These are phyloP conservation scores for Brachystomella parvula DNA, from an alignment of 1,140 invertebrate species.

Conservation along the genomic window DNA sequence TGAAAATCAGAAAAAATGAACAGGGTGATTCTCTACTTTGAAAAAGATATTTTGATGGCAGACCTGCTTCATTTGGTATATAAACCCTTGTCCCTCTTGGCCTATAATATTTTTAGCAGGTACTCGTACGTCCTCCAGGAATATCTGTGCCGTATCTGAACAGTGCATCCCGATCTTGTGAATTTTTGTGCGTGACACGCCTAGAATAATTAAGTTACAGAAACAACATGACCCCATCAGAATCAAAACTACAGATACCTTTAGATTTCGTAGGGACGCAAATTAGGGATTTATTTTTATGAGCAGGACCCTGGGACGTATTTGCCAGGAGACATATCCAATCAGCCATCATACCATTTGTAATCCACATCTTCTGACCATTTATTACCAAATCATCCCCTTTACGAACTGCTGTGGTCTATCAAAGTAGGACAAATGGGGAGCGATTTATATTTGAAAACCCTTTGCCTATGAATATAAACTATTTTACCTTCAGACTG, in stretches of 20 bases:
- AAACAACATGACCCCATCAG: too few species aligned
- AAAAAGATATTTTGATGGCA: slow-evolving; percentile 49
- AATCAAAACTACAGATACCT: too few species aligned
- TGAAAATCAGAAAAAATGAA: slow-evolving; percentile 19
- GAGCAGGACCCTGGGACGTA: slow-evolving; percentile 42
- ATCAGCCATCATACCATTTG: slow-evolving; percentile 52
- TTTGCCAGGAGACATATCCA: slow-evolving; percentile 54
- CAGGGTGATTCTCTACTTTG: neutral
- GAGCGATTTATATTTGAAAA: slow-evolving; percentile 10
- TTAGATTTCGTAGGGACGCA: slow-evolving; percentile 51
- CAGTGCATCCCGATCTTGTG: slow-evolving; percentile 51
- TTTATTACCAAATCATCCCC: slow-evolving; percentile 53
- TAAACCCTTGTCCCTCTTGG: slow-evolving; percentile 52
- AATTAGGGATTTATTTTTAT: slow-evolving; percentile 55
- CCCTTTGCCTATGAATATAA: neutral
- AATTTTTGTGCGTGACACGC: slow-evolving; percentile 43
- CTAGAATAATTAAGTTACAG: slow-evolving; percentile 28
- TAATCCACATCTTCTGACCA: slow-evolving; percentile 55
- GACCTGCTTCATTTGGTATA: slow-evolving; percentile 56
- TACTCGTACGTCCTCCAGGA: slow-evolving; percentile 53
- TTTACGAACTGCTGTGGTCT: slow-evolving; percentile 45
- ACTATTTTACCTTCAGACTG: slow-evolving; percentile 40
- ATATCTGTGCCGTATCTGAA: slow-evolving; percentile 55
- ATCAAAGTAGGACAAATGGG: slow-evolving; percentile 47
- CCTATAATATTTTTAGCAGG: slow-evolving; percentile 51